phyloP scores from a whole-genome alignment of 2,888 invertebrate genomes.

The Melinaea marsaeus region DNA sequence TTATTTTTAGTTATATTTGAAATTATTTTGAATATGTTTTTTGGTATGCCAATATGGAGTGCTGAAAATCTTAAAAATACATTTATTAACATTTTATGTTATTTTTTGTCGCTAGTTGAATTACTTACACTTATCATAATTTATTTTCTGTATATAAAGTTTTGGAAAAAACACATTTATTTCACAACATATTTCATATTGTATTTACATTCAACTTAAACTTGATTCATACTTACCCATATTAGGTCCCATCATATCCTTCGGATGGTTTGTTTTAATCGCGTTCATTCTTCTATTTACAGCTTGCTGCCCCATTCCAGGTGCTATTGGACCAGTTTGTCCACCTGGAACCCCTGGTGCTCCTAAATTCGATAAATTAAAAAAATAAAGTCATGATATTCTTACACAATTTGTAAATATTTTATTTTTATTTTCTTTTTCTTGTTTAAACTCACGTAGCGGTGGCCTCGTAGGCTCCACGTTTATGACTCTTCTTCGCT shows the following conservation, averaged over 20 bases:
- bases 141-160: not conserved
- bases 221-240: constrained; percentile 80
- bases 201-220: constrained; percentile 6
- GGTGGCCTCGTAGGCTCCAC: constrained; percentile 93
- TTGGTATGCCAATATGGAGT: constrained; percentile 28
- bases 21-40: constrained; percentile 23
- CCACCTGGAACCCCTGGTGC: constrained; percentile 61
- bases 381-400: not conserved
- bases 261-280: constrained; percentile 91
- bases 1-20: constrained; percentile 20
- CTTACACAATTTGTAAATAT: not conserved
- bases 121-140: not conserved
- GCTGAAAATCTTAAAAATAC: constrained; percentile 12
- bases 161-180: too few species aligned
- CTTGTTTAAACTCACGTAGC: constrained; percentile 54
- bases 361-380: constrained; percentile 34
- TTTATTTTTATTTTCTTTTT: not conserved
- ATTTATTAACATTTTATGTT: not conserved
- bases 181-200: not conserved
- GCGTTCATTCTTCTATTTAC: constrained; percentile 90
- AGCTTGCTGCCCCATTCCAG: constrained; percentile 75
- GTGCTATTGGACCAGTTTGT: constrained; percentile 67
- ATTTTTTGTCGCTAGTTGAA: not conserved
- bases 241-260: constrained; percentile 87
- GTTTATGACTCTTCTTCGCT: constrained; percentile 96